A percentile compares a stretch with the other conserved stretches of the same genome.
phyloP scores from a whole-genome alignment of 2,113 vertebrate species.

The Gorsachius goisagi region DNA sequence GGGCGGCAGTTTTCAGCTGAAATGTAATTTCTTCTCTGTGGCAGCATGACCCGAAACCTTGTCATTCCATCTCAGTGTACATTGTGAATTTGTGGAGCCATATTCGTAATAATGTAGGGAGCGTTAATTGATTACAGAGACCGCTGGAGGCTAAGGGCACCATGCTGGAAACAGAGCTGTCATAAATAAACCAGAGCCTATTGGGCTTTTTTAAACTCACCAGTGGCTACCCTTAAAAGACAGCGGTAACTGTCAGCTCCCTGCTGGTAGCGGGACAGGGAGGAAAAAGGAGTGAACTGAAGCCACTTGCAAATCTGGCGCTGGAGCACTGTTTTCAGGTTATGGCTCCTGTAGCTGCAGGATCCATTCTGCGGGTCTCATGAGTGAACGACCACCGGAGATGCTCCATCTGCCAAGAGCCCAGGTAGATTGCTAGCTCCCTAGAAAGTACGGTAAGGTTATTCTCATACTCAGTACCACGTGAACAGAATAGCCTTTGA shows the following conservation, averaged over 20 bases:
- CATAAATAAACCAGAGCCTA: fast-evolving
- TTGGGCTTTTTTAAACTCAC: background rate
- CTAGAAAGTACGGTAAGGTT: fast-evolving
- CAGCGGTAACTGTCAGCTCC: background rate
- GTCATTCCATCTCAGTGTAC: background rate
- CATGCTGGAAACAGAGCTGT: background rate
- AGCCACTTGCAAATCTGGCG: background rate
- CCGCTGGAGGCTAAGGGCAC: background rate
- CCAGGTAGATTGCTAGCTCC: fast-evolving
- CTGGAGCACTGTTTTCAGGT: background rate
- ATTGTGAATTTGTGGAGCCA: background rate
- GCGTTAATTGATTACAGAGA: background rate
- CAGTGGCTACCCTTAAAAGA: background rate
- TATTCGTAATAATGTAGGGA: background rate
- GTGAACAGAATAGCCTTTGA: background rate
- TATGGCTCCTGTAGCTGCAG: background rate
- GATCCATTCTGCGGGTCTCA: background rate
- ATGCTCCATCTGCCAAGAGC: background rate
- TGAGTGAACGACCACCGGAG: fast-evolving
- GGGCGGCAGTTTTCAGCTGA: background rate
- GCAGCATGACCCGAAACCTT: background rate
- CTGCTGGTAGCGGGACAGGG: background rate
- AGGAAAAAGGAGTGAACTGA: background rate
- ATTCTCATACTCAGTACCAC: fast-evolving
- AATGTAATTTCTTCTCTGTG: background rate